Conservation (phyloP, 2,888 invertebrate species). For the Crepidodera aurea region DNA sequence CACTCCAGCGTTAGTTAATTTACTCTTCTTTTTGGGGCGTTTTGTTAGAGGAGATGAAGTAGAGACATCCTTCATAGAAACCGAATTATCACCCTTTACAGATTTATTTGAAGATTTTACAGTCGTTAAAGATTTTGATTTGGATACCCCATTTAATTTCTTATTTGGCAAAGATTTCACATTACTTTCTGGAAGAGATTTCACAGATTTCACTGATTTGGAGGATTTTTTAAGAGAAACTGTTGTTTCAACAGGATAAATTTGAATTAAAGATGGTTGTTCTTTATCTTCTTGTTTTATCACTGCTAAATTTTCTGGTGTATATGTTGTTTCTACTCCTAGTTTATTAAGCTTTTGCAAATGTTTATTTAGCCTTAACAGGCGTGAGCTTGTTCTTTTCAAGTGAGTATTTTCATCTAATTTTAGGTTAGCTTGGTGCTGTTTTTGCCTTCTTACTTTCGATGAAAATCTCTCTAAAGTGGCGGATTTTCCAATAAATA, state of each 20-base stretch:
- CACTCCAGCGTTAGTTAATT: constrained; percentile 13
- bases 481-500: constrained; percentile 60
- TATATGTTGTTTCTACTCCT: constrained; percentile 66
- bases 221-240: neutral
- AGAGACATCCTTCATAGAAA: neutral
- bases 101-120: neutral
- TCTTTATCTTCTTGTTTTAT: constrained; percentile 31
- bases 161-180: too few relatives aligned
- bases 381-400: constrained; percentile 59
- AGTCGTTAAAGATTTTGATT: neutral
- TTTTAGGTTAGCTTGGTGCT: constrained; percentile 58
- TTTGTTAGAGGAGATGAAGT: constrained; percentile 16
- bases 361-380: constrained; percentile 62
- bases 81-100: neutral
- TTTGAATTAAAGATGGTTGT: neutral
- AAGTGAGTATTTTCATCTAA: constrained; percentile 60
- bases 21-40: constrained; percentile 26
- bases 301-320: constrained; percentile 63
- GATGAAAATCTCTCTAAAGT: constrained; percentile 63
- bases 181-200: neutral
- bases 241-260: neutral
- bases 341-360: constrained; percentile 62
- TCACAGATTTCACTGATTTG: neutral
- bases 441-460: constrained; percentile 59
- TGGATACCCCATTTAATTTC: neutral